phyloP scores from a whole-genome alignment of 2,797 vertebrate genomes.

The Lagorchestes hirsutus region DNA sequence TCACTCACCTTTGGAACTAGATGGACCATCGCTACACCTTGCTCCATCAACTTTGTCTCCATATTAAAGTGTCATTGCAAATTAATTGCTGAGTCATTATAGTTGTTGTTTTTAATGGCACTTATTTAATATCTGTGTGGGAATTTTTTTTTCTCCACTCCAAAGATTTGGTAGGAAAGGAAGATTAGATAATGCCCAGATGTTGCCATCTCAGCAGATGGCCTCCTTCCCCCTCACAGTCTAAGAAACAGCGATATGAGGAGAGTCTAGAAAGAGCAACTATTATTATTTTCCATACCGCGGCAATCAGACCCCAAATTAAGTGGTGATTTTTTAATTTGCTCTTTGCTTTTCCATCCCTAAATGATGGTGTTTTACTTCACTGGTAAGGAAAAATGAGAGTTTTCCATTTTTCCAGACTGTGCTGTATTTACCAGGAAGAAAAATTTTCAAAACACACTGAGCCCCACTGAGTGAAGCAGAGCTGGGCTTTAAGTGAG shows the following conservation, averaged over 20 bases:
- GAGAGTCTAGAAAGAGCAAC: not conserved
- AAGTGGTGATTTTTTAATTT: not conserved
- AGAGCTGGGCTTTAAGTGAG: slow-evolving; percentile 13
- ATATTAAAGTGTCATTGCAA: not conserved
- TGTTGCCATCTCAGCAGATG: not conserved
- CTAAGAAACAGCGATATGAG: not conserved
- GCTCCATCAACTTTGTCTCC: not conserved
- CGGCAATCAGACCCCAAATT: not conserved
- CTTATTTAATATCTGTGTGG: not conserved
- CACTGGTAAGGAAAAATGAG: not conserved
- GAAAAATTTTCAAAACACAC: slow-evolving; percentile 25
- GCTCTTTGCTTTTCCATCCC: not conserved
- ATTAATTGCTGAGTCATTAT: not conserved
- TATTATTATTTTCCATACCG: not conserved
- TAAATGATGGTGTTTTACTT: not conserved
- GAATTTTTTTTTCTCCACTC: not conserved
- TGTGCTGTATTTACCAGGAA: slow-evolving; percentile 16
- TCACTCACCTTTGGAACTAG: not conserved
- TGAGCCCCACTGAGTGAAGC: slow-evolving; percentile 26
- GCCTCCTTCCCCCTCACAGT: not conserved
- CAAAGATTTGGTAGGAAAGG: not conserved
- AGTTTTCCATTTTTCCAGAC: not conserved
- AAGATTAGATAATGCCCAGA: not conserved
- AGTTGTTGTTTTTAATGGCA: not conserved
- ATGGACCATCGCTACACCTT: not conserved